A percentile compares a stretch with the other conserved stretches of the same genome.
Conservation (phyloP, 2,797 vertebrate genomes). For the Petrocephalus schoutedeni region DNA sequence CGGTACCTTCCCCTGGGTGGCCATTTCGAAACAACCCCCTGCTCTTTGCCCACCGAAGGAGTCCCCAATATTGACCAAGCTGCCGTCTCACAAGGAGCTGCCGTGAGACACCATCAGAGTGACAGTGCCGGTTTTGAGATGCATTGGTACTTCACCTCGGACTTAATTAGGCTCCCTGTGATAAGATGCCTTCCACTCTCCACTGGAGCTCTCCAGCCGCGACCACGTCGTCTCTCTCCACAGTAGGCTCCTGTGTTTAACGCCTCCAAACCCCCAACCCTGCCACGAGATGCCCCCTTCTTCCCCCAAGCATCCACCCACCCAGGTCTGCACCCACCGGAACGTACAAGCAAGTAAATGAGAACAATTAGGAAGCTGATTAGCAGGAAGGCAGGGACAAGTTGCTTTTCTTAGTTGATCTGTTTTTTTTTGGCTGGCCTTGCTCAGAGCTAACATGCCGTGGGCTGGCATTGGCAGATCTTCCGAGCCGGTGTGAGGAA, state of each 20-base stretch:
- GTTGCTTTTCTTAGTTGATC: background rate
- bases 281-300: background rate
- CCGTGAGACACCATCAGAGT: background rate
- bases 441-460: background rate
- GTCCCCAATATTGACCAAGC: background rate
- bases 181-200: slow-evolving; percentile 42
- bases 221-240: slow-evolving; percentile 35
- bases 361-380: slow-evolving; percentile 39
- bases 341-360: slow-evolving; percentile 44
- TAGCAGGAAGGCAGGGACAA: background rate
- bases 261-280: slow-evolving; percentile 31
- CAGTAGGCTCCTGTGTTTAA: slow-evolving; percentile 13
- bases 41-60: background rate
- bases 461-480: background rate
- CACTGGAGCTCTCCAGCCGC: slow-evolving; percentile 8
- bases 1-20: background rate
- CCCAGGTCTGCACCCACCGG: background rate
- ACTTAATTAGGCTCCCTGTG: slow-evolving; percentile 50
- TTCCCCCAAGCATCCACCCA: background rate
- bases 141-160: slow-evolving; percentile 45
- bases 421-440: background rate
- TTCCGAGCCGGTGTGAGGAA: background rate
- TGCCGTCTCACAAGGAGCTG: background rate
- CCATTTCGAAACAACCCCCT: background rate
- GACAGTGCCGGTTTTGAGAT: slow-evolving; percentile 50